Evolutionary conservation across 2,888 invertebrate genomes (phyloP).

Genomic region (Papilio demoleus): DNA sequence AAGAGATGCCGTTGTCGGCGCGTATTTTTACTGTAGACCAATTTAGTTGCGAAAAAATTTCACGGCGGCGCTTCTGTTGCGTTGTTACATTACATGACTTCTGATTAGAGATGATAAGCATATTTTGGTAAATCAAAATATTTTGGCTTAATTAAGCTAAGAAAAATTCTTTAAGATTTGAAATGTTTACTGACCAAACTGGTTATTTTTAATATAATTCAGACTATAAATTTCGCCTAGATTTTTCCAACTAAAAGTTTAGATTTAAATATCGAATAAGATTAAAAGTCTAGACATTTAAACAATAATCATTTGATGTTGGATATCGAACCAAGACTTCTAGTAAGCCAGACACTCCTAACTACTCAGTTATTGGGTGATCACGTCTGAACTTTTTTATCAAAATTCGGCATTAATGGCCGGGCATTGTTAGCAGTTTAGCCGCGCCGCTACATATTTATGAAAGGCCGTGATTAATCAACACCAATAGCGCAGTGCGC

Average conservation of each 20-base stretch:
- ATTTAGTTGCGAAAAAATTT: constrained; percentile 76
- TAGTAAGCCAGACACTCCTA: background rate
- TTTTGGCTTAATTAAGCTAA: background rate
- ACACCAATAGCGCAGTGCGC: constrained; percentile 67
- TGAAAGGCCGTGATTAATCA: constrained; percentile 76
- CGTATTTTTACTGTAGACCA: constrained; percentile 64
- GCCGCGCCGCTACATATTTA: constrained; percentile 45
- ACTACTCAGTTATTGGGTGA: background rate
- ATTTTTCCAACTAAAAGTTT: no score
- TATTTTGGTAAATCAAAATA: background rate
- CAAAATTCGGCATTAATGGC: constrained; percentile 26
- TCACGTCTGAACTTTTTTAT: constrained; percentile 20
- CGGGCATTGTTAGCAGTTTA: constrained; percentile 38
- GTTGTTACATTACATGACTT: constrained; percentile 13
- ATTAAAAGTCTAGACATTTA: no score
- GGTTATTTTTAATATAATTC: no score
- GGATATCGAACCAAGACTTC: background rate
- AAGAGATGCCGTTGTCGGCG: constrained; percentile 80
- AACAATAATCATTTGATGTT: background rate
- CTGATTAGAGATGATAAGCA: background rate
- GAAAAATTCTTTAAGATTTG: background rate
- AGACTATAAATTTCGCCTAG: no score
- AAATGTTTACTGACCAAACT: background rate
- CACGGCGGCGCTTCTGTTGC: constrained; percentile 69
- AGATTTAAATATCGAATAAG: no score